Percentiles rank a stretch among this genome's conserved stretches.
These are phyloP conservation scores for Grus americana DNA, from an alignment of 2,113 vertebrate genomes.

Conservation along the genomic window DNA sequence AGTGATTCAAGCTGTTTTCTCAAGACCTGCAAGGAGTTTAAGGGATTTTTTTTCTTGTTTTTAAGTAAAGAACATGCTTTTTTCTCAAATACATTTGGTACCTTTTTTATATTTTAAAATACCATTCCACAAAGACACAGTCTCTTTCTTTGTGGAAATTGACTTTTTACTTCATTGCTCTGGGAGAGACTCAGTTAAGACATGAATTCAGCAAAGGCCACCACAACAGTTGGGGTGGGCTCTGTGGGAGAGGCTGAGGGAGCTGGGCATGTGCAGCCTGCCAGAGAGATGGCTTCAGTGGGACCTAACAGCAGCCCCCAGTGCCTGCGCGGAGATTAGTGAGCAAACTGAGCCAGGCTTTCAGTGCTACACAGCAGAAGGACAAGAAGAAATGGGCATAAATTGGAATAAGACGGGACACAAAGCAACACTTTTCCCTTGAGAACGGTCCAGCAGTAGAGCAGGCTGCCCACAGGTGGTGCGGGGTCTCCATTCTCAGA, in stretches of 20 bases:
- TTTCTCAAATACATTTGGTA: background rate
- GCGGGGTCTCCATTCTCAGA: background rate
- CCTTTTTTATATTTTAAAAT: background rate
- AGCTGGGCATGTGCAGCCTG: background rate
- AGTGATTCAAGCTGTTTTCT: background rate
- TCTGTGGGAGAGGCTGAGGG: background rate
- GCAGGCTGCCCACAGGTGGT: background rate
- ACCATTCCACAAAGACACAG: background rate
- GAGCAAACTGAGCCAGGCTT: background rate
- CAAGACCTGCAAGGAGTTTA: background rate
- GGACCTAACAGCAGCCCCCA: background rate
- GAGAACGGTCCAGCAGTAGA: background rate
- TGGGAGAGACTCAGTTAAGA: background rate
- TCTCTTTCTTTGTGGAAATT: background rate
- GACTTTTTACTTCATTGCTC: background rate
- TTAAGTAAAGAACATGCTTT: background rate
- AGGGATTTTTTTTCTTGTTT: background rate
- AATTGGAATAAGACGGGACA: background rate
- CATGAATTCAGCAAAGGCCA: background rate
- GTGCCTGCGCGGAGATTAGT: background rate
- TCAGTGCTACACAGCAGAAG: background rate
- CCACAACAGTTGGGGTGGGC: rapidly evolving
- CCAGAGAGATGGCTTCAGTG: rapidly evolving
- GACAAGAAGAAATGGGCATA: background rate
- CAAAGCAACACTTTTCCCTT: background rate